A percentile compares a stretch with the other conserved stretches of the same genome.
Conservation (phyloP, 2,888 invertebrate genomes). For the Nasonovia ribisnigri region DNA sequence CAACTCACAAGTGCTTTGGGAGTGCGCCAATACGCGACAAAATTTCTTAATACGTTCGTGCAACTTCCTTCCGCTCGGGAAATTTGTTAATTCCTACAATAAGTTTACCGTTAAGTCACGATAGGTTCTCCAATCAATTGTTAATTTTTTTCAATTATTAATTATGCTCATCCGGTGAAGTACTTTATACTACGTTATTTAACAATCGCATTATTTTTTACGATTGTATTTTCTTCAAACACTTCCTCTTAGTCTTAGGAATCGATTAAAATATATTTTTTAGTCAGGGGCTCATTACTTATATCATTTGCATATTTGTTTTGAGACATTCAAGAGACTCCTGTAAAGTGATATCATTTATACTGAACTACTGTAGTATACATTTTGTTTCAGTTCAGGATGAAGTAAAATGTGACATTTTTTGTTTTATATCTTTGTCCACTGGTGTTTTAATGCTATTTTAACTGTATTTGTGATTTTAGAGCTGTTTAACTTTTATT, state of each 20-base stretch:
- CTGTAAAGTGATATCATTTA: not conserved
- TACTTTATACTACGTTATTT: not conserved
- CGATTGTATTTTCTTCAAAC: not conserved
- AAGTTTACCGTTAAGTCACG: conserved; percentile 31
- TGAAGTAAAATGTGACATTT: not conserved
- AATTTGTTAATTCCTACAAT: conserved; percentile 13
- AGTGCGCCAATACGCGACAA: conserved; percentile 27
- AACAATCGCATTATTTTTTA: not conserved
- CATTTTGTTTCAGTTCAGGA: not conserved
- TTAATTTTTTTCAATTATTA: conserved; percentile 23
- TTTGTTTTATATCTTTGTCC: not conserved
- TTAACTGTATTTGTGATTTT: not conserved
- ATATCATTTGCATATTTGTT: not conserved
- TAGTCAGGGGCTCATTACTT: not conserved
- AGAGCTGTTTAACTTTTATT: not conserved
- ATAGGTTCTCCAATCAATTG: not conserved
- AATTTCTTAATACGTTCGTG: conserved; percentile 57
- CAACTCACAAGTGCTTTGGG: conserved; percentile 7
- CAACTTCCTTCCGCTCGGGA: conserved; percentile 54
- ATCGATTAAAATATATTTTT: not conserved
- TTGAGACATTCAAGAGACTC: not conserved
- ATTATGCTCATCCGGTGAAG: not conserved
- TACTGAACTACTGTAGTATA: not conserved
- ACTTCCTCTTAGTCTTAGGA: not conserved
- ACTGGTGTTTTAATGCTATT: not conserved